Percentiles rank a stretch among this genome's conserved stretches.
Evolutionary conservation across 2,797 vertebrate genomes (phyloP).

Genomic region (Gambusia yucatana): DNA sequence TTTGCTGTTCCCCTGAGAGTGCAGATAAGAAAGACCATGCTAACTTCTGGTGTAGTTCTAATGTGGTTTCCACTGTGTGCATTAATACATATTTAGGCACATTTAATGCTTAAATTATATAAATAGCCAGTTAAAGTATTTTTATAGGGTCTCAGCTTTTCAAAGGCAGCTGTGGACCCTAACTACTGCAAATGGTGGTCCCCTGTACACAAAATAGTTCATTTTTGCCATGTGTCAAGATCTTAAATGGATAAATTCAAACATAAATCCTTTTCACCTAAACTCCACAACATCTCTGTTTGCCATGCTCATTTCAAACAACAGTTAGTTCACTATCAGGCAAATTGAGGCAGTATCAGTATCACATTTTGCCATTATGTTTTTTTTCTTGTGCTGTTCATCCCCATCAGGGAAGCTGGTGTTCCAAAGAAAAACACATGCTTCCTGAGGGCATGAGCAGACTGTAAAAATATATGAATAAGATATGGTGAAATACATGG

Average conservation of each 20-base stretch:
- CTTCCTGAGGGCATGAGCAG: conserved; percentile 17
- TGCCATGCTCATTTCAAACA: not conserved
- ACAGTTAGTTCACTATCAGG: not conserved
- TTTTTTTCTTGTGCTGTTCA: not conserved
- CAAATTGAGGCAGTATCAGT: not conserved
- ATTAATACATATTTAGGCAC: not conserved
- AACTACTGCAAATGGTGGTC: not conserved
- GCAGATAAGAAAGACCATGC: too few species aligned
- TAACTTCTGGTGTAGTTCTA: too few species aligned
- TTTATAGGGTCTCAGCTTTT: not conserved
- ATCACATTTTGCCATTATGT: conserved; percentile 19
- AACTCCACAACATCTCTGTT: not conserved
- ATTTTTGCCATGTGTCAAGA: not conserved
- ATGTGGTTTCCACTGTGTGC: not conserved
- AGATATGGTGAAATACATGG: conserved; percentile 23
- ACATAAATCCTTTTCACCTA: conserved; percentile 8
- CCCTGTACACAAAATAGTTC: not conserved
- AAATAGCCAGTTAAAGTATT: not conserved
- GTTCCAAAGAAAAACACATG: conserved; percentile 33
- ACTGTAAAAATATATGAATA: not conserved
- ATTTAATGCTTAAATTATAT: not conserved
- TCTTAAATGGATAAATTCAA: conserved; percentile 6
- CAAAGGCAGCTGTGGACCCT: not conserved
- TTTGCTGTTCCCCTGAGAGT: too few species aligned
- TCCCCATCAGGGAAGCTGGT: conserved; percentile 4